phyloP scores from a whole-genome alignment of 2,888 invertebrate genomes.

The Tetheella fluctuosa region DNA sequence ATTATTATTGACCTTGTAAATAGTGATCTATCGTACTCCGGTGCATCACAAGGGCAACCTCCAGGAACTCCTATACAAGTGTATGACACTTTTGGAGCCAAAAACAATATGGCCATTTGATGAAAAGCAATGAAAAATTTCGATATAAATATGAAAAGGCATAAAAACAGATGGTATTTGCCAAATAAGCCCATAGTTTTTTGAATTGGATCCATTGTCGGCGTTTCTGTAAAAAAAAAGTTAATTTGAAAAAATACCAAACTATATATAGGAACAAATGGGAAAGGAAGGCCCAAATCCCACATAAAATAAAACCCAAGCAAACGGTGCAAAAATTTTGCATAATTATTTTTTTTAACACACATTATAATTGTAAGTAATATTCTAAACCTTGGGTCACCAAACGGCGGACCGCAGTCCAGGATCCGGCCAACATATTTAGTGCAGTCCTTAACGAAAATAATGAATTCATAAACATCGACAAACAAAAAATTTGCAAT shows the following conservation, averaged over 20 bases:
- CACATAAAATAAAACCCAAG: no score
- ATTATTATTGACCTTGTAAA: conserved; percentile 89
- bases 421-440: no score
- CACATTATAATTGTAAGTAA: no score
- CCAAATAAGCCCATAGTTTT: conserved; percentile 54
- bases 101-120: conserved; percentile 65
- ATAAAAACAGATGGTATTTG: conserved; percentile 58
- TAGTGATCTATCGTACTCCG: conserved; percentile 85
- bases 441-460: no score
- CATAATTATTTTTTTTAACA: no score
- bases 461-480: no score
- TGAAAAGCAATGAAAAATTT: conserved; percentile 65
- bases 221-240: conserved; percentile 9
- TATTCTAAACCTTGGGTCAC: no score
- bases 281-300: no score
- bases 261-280: no score
- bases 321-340: no score
- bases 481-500: no score
- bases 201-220: conserved; percentile 28
- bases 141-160: conserved; percentile 48
- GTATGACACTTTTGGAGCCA: conserved; percentile 52
- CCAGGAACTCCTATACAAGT: conserved; percentile 41
- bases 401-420: no score
- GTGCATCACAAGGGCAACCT: conserved; percentile 83
- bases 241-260: not conserved